Base-by-base conservation (phyloP, 2,113 vertebrate species). In the Peromyscus leucopus region DNA sequence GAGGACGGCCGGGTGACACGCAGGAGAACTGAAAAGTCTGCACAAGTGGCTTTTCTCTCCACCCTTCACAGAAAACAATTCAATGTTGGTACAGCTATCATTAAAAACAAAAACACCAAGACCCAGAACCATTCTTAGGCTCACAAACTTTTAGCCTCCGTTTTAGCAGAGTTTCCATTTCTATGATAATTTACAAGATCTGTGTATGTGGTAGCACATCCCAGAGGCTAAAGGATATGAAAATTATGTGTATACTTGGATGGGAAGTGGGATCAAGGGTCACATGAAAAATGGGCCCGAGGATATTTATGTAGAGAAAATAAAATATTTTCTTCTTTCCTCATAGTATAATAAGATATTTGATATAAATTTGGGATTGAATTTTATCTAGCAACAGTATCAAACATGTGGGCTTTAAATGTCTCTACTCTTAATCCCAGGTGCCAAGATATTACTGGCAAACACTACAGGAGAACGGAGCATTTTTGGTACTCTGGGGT, bases 1-100 rank as follows among this genome's bases (percentile, higher is more conserved):
- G 98, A 98, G 99, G 99, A 99, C 99, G 98, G 99, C 99, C 99
- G 99, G 99, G 99, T 99, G 99, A 99, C 99, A 99, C 97, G 98
- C 98, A 97, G 99, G 99, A 99, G 99, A 99, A 99, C 99, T 98
- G 99, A 99, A 99, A 99, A 99, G 99, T 99, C 99, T 99, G 99
- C 99, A 99, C 98, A 99, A 99, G 99, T 99, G 99, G 99, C 99
- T 99, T 99, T 99, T 99, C 99, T 99, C 98, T 98, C 98, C 96
- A 97, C 98, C 98, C 98, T 99, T 98, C 99, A 99, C 93, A 99
- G 99, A 99, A 99, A 99, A 99, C 99, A 99, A 98, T 98, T 99
- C 99, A 99, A 99, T 98, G 99, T 99, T 99, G 98, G 99, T 99
- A 99, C 99, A 99, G 99, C 98, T 99, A 98, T 98, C 98, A 99